Evolutionary conservation across 2,113 vertebrate genomes (phyloP).

Genomic region (Numenius arquata): DNA sequence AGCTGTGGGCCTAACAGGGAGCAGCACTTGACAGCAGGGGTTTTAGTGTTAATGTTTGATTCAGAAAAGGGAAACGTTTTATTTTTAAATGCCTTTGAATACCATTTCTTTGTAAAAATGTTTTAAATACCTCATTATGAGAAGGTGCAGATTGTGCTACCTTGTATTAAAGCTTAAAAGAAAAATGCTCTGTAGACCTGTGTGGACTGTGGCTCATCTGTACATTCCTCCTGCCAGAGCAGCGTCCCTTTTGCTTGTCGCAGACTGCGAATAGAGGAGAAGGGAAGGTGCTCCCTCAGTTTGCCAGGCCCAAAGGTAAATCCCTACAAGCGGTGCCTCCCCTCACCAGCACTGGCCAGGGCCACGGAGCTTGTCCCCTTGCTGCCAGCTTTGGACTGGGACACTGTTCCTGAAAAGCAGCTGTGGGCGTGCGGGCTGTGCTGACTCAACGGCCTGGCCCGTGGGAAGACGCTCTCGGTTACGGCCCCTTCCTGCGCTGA

Average conservation of each 20-base stretch:
- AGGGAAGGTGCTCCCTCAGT: not conserved
- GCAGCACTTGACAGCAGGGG: conserved; percentile 17
- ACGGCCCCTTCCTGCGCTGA: not conserved
- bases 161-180: conserved; percentile 62
- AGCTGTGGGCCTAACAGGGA: conserved; percentile 29
- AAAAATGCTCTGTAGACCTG: not conserved
- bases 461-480: not conserved
- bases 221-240: not conserved
- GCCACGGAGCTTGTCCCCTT: not conserved
- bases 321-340: not conserved
- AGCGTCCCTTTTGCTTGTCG: not conserved
- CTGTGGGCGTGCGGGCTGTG: not conserved
- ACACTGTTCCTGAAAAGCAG: conserved; percentile 1
- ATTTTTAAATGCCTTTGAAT: conserved; percentile 65
- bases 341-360: not conserved
- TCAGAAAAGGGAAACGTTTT: conserved; percentile 53
- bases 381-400: not conserved
- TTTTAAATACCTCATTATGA: conserved; percentile 71
- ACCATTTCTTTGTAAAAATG: conserved; percentile 66
- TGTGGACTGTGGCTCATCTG: conserved; percentile 15
- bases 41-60: conserved; percentile 13
- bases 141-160: conserved; percentile 39
- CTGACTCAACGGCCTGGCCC: not conserved
- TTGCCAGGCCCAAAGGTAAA: not conserved
- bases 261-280: not conserved